These are phyloP conservation scores for Chiloscyllium punctatum DNA, from an alignment of 2,797 vertebrate species.

Conservation along the genomic window DNA sequence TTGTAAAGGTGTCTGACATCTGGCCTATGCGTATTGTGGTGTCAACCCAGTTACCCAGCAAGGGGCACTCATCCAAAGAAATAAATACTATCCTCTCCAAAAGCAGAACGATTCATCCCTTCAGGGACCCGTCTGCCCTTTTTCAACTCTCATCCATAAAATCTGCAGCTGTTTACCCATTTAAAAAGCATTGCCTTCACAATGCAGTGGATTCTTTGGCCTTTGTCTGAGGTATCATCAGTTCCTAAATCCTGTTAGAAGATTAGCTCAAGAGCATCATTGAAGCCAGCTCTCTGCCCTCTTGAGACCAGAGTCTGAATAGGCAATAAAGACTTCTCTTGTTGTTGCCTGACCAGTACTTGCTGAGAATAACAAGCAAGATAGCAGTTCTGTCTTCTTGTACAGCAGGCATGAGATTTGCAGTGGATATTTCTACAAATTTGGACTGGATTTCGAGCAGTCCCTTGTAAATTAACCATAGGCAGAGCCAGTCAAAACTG, in stretches of 20 bases:
- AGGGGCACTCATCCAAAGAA: background rate
- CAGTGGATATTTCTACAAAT: background rate
- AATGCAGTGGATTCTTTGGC: background rate
- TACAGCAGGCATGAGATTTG: background rate
- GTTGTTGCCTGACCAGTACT: background rate
- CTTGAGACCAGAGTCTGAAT: background rate
- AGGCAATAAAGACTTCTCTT: background rate
- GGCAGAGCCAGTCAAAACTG: background rate
- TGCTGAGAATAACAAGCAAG: background rate
- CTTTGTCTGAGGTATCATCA: background rate
- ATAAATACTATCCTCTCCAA: background rate
- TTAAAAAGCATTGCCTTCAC: background rate
- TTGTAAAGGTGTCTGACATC: background rate
- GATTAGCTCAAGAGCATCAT: background rate
- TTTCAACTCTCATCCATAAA: background rate
- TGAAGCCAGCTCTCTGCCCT: background rate
- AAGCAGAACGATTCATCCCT: background rate
- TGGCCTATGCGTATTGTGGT: background rate
- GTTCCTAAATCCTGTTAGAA: background rate
- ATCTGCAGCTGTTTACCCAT: background rate
- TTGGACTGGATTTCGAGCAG: too few relatives aligned
- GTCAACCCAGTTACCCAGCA: background rate
- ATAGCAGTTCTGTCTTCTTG: background rate
- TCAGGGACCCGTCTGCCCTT: background rate
- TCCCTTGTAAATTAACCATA: background rate